Conservation (phyloP, 2,888 invertebrate genomes). For the Lasioglossum marginatum region DNA sequence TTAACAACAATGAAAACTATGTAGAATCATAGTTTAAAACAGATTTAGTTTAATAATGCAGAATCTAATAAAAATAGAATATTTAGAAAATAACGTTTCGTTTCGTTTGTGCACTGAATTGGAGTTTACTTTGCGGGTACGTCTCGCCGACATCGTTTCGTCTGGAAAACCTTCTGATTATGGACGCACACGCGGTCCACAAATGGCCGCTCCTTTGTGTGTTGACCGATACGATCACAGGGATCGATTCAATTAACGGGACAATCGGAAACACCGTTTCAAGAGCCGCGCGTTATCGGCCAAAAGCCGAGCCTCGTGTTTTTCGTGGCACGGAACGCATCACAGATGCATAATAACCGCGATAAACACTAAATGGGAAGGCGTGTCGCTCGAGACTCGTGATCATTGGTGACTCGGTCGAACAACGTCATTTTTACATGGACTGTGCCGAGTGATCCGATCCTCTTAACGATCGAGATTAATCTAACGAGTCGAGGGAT, state of each 20-base stretch:
- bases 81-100: too few relatives aligned
- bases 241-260: constrained; percentile 51
- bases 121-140: not conserved
- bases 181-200: constrained; percentile 9
- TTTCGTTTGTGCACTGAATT: not conserved
- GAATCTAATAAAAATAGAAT: too few relatives aligned
- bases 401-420: constrained; percentile 28
- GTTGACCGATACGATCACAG: constrained; percentile 36
- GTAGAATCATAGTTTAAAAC: too few relatives aligned
- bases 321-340: not conserved
- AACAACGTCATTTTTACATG: constrained; percentile 38
- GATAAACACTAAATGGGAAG: constrained; percentile 34
- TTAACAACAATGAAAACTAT: too few relatives aligned
- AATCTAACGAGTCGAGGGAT: not conserved
- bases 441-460: not conserved
- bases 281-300: constrained; percentile 50
- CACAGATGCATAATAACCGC: constrained; percentile 21
- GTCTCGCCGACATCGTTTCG: not conserved
- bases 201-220: constrained; percentile 49
- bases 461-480: not conserved
- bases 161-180: constrained; percentile 25
- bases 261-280: constrained; percentile 19
- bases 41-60: too few relatives aligned
- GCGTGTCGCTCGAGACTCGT: constrained; percentile 33
- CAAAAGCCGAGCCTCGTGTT: constrained; percentile 10